Percentiles rank a stretch among this genome's conserved stretches.
phyloP scores from a whole-genome alignment of 2,113 vertebrate genomes.

The Dipodomys merriami region DNA sequence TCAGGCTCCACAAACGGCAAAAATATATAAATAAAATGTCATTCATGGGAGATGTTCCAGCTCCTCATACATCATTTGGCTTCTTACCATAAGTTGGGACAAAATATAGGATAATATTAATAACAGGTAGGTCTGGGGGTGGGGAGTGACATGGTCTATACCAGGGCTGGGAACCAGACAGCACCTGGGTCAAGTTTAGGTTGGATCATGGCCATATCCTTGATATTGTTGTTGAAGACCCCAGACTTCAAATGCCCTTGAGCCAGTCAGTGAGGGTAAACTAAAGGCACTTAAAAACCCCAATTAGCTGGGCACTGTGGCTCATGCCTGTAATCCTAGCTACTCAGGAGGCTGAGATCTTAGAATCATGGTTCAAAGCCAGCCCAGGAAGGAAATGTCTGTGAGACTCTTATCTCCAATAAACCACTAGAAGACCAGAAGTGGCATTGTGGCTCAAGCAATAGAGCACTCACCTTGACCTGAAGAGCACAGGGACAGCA shows the following conservation, averaged over 20 bases:
- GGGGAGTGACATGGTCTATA: not conserved
- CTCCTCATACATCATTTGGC: not conserved
- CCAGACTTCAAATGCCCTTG: not conserved
- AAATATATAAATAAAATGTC: conserved; percentile 70
- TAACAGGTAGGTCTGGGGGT: not conserved
- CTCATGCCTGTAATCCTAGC: too few relatives aligned
- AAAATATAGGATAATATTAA: not conserved
- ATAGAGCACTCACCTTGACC: too few relatives aligned
- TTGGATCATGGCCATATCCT: not conserved
- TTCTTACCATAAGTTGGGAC: not conserved
- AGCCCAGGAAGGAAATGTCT: too few relatives aligned
- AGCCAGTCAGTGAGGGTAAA: not conserved
- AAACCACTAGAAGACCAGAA: too few relatives aligned
- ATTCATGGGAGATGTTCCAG: conserved; percentile 5
- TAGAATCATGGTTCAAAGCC: too few relatives aligned
- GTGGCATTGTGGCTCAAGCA: too few relatives aligned
- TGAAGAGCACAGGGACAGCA: too few relatives aligned
- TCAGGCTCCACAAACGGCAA: not conserved
- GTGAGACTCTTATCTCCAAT: too few relatives aligned
- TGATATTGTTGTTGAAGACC: not conserved
- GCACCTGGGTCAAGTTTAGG: not conserved
- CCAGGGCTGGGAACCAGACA: not conserved
- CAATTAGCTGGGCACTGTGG: fast-evolving
- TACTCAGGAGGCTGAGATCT: too few relatives aligned
- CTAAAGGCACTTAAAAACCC: not conserved